These are phyloP conservation scores for Brachionus manjavacas DNA, from an alignment of 1,140 invertebrate genomes.

Conservation along the genomic window DNA sequence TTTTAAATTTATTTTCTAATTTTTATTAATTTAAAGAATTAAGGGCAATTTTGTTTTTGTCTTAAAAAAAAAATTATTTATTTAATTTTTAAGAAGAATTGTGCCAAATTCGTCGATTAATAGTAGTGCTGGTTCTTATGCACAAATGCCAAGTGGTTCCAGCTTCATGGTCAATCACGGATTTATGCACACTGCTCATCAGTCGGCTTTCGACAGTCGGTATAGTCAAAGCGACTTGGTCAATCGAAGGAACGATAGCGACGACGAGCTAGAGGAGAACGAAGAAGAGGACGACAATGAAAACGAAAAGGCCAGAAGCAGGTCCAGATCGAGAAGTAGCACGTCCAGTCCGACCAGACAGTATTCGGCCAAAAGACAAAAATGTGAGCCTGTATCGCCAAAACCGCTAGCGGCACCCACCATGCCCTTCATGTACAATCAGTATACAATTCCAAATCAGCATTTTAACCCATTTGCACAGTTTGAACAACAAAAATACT, in stretches of 20 bases:
- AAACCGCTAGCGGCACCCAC: background rate
- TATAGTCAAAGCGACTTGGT: background rate
- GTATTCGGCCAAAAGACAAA: conserved; percentile 5
- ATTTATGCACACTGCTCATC: background rate
- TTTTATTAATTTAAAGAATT: too few species aligned
- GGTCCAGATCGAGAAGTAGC: conserved; percentile 13
- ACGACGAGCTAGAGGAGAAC: conserved; percentile 20
- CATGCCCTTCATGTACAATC: background rate
- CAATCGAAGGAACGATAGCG: background rate
- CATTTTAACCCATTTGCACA: conserved; percentile 18
- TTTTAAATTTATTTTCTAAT: too few species aligned
- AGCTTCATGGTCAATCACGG: background rate
- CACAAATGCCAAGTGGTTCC: background rate
- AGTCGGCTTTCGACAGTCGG: background rate
- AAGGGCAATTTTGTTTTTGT: too few species aligned
- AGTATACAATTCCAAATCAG: conserved; percentile 10
- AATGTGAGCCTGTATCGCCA: background rate
- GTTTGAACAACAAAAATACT: background rate
- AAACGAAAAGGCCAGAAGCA: background rate
- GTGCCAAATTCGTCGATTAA: background rate
- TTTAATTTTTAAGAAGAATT: background rate
- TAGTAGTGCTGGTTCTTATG: background rate
- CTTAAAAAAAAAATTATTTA: background rate
- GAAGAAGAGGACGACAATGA: conserved; percentile 39
- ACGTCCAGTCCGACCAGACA: conserved; percentile 18